These are phyloP conservation scores for Synergus japonicus DNA, from an alignment of 2,888 invertebrate genomes.

Conservation along the genomic window DNA sequence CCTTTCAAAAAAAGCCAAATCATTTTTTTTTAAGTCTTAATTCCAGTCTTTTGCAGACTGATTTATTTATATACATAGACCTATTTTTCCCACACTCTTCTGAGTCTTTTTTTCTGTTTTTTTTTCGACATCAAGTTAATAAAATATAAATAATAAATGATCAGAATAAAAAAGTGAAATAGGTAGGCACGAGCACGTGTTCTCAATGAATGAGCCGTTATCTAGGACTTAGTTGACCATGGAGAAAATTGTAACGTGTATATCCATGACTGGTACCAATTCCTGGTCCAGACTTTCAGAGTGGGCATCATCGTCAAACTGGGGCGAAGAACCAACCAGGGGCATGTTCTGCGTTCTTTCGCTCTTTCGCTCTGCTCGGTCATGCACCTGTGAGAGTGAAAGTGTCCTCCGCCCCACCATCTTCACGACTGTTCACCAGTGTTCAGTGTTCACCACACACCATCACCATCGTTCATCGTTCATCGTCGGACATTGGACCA, in stretches of 20 bases:
- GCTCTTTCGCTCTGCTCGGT: conserved; percentile 63
- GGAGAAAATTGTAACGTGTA: conserved; percentile 54
- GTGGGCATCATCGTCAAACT: conserved; percentile 30
- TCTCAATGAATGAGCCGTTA: conserved; percentile 32
- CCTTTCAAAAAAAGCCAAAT: too few relatives aligned
- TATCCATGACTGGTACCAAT: conserved; percentile 23
- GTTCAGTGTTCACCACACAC: conserved; percentile 49
- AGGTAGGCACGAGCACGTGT: neutral
- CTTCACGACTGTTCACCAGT: conserved; percentile 30
- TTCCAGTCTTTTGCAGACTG: too few relatives aligned
- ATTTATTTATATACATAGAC: too few relatives aligned
- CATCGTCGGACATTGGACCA: conserved; percentile 41
- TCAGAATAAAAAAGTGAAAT: neutral
- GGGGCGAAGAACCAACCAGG: conserved; percentile 20
- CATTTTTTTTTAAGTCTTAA: too few relatives aligned
- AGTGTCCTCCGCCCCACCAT: conserved; percentile 70
- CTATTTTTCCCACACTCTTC: too few relatives aligned
- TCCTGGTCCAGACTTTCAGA: conserved; percentile 11
- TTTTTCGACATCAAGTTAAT: too few relatives aligned
- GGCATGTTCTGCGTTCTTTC: conserved; percentile 29
- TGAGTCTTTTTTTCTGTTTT: too few relatives aligned
- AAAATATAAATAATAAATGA: too few relatives aligned
- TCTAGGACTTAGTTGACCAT: conserved; percentile 26
- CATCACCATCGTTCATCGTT: conserved; percentile 43
- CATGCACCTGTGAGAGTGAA: conserved; percentile 77